Conservation (phyloP, 92 coral and sea anemone species). For the Plumapathes pennacea region DNA sequence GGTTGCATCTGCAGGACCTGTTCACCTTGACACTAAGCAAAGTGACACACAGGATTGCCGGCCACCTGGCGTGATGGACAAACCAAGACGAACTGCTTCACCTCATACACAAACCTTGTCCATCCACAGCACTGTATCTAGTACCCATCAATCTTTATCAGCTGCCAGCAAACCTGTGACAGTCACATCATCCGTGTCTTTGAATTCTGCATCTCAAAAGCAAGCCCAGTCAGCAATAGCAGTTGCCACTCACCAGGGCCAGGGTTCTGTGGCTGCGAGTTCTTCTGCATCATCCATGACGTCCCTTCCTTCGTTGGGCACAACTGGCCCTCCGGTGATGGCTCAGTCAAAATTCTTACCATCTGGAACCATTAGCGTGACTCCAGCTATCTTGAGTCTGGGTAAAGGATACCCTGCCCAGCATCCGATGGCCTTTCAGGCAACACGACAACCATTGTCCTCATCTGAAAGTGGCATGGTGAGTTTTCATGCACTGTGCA, state of each 20-base stretch:
- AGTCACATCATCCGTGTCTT: slow-evolving; percentile 34
- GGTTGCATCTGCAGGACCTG: slow-evolving; percentile 21
- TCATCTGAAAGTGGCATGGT: slow-evolving; percentile 39
- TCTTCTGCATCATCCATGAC: slow-evolving; percentile 19
- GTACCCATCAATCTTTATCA: slow-evolving; percentile 35
- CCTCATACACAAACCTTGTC: slow-evolving; percentile 43
- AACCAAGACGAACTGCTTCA: slow-evolving; percentile 38
- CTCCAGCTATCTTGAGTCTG: slow-evolving; percentile 33
- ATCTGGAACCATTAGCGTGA: slow-evolving; percentile 25
- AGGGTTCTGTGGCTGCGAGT: slow-evolving; percentile 19
- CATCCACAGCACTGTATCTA: slow-evolving; percentile 24
- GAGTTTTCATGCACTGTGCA: no score
- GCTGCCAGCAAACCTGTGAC: slow-evolving; percentile 44
- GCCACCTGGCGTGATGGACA: slow-evolving; percentile 48
- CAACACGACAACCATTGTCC: slow-evolving; percentile 36
- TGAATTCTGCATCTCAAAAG: slow-evolving; percentile 34
- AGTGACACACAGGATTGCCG: slow-evolving; percentile 48
- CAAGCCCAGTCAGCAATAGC: slow-evolving; percentile 35
- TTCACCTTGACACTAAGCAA: slow-evolving; percentile 50
- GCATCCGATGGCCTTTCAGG: slow-evolving; percentile 34
- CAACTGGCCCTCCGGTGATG: slow-evolving; percentile 37
- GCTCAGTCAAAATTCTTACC: slow-evolving; percentile 45
- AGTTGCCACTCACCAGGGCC: slow-evolving; percentile 43
- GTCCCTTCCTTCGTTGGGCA: slow-evolving; percentile 22
- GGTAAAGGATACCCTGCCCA: slow-evolving; percentile 40